Evolutionary conservation across 2,888 invertebrate genomes (phyloP), one percentile per base, ranked within the genome.

Genomic region (Cenopis cana): DNA sequence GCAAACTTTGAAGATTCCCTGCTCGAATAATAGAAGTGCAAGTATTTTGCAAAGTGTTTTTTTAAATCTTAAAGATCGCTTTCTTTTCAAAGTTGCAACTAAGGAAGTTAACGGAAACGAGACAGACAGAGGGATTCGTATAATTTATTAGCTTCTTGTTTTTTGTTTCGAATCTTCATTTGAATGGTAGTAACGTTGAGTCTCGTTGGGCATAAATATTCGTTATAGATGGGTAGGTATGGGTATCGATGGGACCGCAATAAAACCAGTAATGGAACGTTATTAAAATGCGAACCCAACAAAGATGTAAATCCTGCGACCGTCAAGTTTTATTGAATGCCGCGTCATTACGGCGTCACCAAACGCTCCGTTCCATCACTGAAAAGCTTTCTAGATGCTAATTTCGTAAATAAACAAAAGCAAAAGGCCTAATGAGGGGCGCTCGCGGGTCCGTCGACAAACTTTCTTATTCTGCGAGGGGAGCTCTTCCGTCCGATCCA

Each of bases 321-420:
- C 74, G 70, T 74, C 72, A 85, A 82, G 82, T 86, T 86, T 81
- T 79, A 76, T 81, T 81, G 85, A 85, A 85, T 86, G 79, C 85
- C 81, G 81, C 85, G 82, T 88, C 87, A 87, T 90, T 88, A 85
- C 80, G 79, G 79, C 78, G 80, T 82, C 85, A 83, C 79, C 85
- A 81, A 79, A 75, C 78, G 76, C 78, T 81, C 80, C 82, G 79
- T 82, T 82, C 79, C 79, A 75, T 79, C 83, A 83, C 84, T 86
- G 83, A 83, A 85, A 86, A 83, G 85, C 87, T 85, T 88, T 86
- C 86, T 86, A 84, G 87, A 89, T 91, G 90, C 89, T 92, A 92
- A 93, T 93, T 92, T 89, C 81, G 87, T 86, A 85, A 87, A 88
- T 89, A 93, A 93, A 91, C 91, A 92, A 91, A 89, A 89, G 87